Evolutionary conservation across 2,888 invertebrate species (phyloP).

Genomic region (Drosophila paramelanica): DNA sequence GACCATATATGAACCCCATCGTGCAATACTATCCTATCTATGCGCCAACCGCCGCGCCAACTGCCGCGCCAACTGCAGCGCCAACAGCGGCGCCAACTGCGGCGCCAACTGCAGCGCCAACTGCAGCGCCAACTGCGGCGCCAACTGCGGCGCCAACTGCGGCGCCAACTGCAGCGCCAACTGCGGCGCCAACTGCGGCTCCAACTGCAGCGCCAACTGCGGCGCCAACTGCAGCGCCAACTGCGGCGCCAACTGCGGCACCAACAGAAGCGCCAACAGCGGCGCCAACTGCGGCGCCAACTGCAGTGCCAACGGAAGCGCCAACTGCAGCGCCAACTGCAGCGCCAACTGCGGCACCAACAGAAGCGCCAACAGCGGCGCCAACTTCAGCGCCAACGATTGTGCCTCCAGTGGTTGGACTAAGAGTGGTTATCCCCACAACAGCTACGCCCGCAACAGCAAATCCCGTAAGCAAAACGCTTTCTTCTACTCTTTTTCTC

Average conservation of each 20-base stretch:
- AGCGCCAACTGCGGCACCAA: not conserved
- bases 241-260: not conserved
- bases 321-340: not conserved
- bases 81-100: not conserved
- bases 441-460: not conserved
- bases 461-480: constrained; percentile 5
- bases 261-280: not conserved
- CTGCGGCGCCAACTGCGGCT: not conserved
- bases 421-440: not conserved
- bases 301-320: too few species aligned
- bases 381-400: not conserved
- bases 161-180: not conserved
- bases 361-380: not conserved
- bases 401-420: not conserved
- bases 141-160: not conserved
- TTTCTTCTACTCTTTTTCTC: not conserved
- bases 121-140: not conserved
- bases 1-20: too few species aligned
- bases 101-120: accelerated
- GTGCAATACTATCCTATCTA: too few species aligned
- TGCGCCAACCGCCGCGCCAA: not conserved
- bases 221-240: not conserved
- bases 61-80: not conserved
- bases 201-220: not conserved
- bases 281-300: not conserved